These are phyloP conservation scores for Halictus ligatus DNA, from an alignment of 2,888 invertebrate species.

Conservation along the genomic window DNA sequence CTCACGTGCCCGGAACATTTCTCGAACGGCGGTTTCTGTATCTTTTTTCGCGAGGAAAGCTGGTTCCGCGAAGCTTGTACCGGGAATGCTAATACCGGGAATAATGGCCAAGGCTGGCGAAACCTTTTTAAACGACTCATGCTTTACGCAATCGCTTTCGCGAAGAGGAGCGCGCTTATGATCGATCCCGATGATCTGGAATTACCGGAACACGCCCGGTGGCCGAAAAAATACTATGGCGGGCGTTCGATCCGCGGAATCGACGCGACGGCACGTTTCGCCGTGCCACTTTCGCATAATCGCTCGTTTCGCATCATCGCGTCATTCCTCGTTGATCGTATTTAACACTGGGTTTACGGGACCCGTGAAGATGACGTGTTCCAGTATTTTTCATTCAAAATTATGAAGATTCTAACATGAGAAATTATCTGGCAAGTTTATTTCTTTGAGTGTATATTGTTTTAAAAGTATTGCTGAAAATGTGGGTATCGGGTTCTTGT, in stretches of 20 bases:
- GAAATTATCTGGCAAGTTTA: no score
- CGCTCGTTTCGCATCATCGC: background rate
- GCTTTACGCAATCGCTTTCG: conserved; percentile 36
- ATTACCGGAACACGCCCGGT: background rate
- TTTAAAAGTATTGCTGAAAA: no score
- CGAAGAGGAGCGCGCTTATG: background rate
- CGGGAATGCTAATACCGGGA: conserved; percentile 31
- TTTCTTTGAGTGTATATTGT: no score
- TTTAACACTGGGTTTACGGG: no score
- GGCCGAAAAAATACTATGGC: background rate
- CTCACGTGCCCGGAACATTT: background rate
- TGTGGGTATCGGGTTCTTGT: no score
- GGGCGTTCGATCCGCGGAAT: background rate
- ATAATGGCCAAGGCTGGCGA: conserved; percentile 43
- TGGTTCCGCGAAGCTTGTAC: background rate
- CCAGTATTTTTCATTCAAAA: no score
- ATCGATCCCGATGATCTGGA: background rate
- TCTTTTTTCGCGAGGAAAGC: background rate
- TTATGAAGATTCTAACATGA: no score
- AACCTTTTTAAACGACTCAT: conserved; percentile 44
- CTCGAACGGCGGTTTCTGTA: background rate
- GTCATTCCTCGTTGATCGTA: conserved; percentile 38
- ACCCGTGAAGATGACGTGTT: no score
- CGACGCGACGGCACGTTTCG: conserved; percentile 9
- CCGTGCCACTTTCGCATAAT: conserved; percentile 17